Conservation (phyloP, 2,797 vertebrate genomes). For the Tapirus indicus region DNA sequence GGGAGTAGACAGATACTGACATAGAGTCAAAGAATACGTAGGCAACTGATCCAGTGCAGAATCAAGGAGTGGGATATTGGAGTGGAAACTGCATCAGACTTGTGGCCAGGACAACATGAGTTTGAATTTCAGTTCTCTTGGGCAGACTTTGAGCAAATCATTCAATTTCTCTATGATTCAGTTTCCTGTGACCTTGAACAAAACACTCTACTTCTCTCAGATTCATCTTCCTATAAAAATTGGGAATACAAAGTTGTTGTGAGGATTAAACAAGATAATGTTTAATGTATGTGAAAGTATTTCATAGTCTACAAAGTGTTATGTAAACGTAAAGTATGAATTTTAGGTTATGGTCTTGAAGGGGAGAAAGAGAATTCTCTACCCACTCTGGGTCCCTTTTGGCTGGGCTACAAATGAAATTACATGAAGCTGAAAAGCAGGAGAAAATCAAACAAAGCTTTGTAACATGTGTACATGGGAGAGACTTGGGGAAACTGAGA, state of each 20-base stretch:
- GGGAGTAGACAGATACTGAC: neutral
- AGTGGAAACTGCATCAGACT: neutral
- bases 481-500: too few species aligned
- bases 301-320: neutral
- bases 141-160: conserved; percentile 3
- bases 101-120: neutral
- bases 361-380: too few species aligned
- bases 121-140: neutral
- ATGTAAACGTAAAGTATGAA: neutral
- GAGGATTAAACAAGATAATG: conserved; percentile 21
- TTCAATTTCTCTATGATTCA: neutral
- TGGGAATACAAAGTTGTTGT: neutral
- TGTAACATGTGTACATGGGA: too few species aligned
- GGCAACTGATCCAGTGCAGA: neutral
- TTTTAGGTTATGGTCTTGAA: neutral
- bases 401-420: too few species aligned
- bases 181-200: neutral
- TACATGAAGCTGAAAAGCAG: too few species aligned
- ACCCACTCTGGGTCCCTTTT: too few species aligned
- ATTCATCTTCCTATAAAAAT: conserved; percentile 10
- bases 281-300: neutral
- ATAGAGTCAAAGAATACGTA: neutral
- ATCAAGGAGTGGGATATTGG: neutral
- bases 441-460: too few species aligned
- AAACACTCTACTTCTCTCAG: neutral